These are phyloP conservation scores for Uromys caudimaculatus DNA, from an alignment of 2,797 vertebrate genomes.

Conservation along the genomic window DNA sequence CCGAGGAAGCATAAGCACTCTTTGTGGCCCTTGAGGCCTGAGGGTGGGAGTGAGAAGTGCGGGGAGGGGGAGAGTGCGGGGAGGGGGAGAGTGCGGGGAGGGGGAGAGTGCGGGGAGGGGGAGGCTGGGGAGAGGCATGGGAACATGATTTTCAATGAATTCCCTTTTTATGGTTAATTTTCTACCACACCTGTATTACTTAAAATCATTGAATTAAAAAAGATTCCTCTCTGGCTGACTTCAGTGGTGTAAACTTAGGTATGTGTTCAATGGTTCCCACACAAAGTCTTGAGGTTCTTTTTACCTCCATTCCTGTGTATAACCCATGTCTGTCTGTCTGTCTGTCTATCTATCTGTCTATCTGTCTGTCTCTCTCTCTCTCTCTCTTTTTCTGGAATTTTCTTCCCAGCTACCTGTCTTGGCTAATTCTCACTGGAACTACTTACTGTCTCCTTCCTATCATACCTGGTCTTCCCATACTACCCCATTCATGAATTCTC, in stretches of 20 bases:
- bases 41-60: background rate
- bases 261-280: background rate
- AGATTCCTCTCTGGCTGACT: background rate
- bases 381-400: background rate
- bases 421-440: background rate
- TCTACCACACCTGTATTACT: conserved; percentile 8
- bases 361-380: no score
- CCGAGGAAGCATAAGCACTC: background rate
- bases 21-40: background rate
- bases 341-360: no score
- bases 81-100: background rate
- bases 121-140: background rate
- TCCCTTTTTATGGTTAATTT: background rate
- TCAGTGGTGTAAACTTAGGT: conserved; percentile 1
- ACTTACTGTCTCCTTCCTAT: background rate
- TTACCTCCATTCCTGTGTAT: background rate
- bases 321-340: background rate
- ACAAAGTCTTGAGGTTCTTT: background rate
- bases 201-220: background rate
- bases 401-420: background rate
- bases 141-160: background rate
- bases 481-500: background rate
- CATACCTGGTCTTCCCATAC: background rate
- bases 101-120: background rate
- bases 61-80: background rate